Evolutionary conservation across 2,888 invertebrate genomes (phyloP).

Genomic region (Drosophila tanythrix): DNA sequence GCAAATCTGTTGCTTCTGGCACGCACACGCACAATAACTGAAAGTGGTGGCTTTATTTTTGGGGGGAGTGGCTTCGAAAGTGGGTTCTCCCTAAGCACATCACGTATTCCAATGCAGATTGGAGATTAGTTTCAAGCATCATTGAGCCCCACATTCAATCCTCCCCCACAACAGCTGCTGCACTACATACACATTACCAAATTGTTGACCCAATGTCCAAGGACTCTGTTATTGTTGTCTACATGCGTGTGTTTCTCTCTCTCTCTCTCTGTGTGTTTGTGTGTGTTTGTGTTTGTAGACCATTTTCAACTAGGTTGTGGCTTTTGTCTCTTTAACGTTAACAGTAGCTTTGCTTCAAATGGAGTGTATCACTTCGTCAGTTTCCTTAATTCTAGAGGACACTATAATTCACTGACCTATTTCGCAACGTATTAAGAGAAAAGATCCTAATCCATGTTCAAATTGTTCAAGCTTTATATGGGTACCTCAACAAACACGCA

Average conservation of each 20-base stretch:
- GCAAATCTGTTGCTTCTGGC: slow-evolving; percentile 25
- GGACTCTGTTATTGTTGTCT: slow-evolving; percentile 29
- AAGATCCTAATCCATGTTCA: background rate
- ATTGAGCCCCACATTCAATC: slow-evolving; percentile 27
- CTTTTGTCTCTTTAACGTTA: slow-evolving; percentile 62
- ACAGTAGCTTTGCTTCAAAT: slow-evolving; percentile 45
- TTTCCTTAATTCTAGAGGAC: background rate
- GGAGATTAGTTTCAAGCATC: slow-evolving; percentile 74
- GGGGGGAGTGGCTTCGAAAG: slow-evolving; percentile 1
- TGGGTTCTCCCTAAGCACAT: slow-evolving; percentile 67
- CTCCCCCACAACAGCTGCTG: slow-evolving; percentile 4
- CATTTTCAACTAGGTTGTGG: slow-evolving; percentile 48
- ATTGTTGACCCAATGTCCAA: slow-evolving; percentile 59
- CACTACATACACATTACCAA: slow-evolving; percentile 43
- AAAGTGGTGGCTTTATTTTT: background rate
- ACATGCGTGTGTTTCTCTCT: background rate
- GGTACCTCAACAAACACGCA: background rate
- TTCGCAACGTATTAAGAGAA: background rate
- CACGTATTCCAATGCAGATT: slow-evolving; percentile 78
- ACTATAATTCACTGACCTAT: rapidly evolving
- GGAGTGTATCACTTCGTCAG: slow-evolving; percentile 46
- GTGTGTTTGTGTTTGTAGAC: slow-evolving; percentile 1
- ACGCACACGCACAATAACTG: slow-evolving; percentile 32
- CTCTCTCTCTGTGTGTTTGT: slow-evolving; percentile 1
- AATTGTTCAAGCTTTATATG: background rate